Evolutionary conservation across 2,888 invertebrate species (phyloP), one percentile per base, ranked within the genome.

Genomic region (Drosophila heteroneura): DNA sequence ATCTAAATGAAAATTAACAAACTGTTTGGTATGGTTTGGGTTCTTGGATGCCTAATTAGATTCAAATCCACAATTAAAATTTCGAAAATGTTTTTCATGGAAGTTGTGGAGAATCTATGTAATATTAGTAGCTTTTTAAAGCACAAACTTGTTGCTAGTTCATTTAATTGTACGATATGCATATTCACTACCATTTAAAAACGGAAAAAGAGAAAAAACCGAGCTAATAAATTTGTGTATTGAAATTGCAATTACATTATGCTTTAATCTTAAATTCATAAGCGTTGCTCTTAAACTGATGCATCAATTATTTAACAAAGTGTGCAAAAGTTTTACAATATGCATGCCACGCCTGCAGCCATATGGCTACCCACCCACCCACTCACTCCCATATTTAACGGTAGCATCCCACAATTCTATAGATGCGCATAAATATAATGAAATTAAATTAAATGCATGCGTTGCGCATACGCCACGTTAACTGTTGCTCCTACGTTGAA

Each of bases 401-500:
- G 57, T 33, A 49, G 53, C 52, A 54, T 57, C 60, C 67, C 66
- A 57, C 70, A 71, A 54, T 78, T 81, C 82, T 81, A 83, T 85
- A 86, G 89, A 83, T 86, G 85, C 88, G 87, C 89, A 90, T 86
- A 86, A 86, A 86, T 90, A 86, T 90, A 86, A 86, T 86, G 85
- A 90, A 88, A 88, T 88, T 88, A 88, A 88, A 88, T 91, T 88
- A 91, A 88, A 88, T 88, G 87, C 90, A 90, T 89, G 89, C 91
- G 91, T 91, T 88, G 91, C 87, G 85, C 91, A 88, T 88, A 88
- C 87, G 87, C 91, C 90, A 79, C 81, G 90, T 88, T 88, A 90
- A 88, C 90, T 88, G 87, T 86, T 86, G 85, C 85, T 83, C 75
- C 86, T 85, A 67, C 54, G 60, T 28, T 22, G 54, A 59, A 28